Conservation (phyloP, 2,888 invertebrate genomes). For the Sycophila texana region DNA sequence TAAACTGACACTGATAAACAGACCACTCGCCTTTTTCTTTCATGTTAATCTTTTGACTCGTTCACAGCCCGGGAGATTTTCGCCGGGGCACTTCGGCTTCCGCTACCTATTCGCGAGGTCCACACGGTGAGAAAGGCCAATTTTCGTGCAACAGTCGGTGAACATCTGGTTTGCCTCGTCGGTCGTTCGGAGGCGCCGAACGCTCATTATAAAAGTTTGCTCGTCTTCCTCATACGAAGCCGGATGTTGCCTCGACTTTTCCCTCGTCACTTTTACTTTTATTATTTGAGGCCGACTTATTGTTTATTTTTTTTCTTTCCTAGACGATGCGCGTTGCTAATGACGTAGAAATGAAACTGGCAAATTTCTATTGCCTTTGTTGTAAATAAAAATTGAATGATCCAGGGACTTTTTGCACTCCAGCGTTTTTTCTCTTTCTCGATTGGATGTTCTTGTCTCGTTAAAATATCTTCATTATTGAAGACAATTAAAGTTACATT, state of each 20-base stretch:
- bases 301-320: constrained; percentile 14
- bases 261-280: constrained; percentile 35
- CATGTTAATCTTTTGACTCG: not conserved
- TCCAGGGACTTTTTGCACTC: not conserved
- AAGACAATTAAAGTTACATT: no score
- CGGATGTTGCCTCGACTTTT: constrained; percentile 42
- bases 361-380: no score
- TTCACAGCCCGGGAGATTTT: not conserved
- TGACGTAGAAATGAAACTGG: no score
- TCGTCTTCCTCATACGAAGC: constrained; percentile 22
- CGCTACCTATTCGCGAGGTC: not conserved
- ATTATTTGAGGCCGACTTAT: constrained; percentile 12
- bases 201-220: constrained; percentile 8
- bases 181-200: constrained; percentile 7
- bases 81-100: not conserved
- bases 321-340: not conserved
- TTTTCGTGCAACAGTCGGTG: constrained; percentile 1
- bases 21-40: not conserved
- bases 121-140: not conserved
- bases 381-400: not conserved
- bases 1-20: not conserved
- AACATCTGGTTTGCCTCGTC: constrained; percentile 36
- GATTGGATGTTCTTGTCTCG: not conserved
- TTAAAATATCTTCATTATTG: not conserved
- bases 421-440: not conserved